Percentiles rank a stretch among this genome's conserved stretches.
phyloP scores from a whole-genome alignment of 1,140 invertebrate genomes.

The Piezodorus guildinii region DNA sequence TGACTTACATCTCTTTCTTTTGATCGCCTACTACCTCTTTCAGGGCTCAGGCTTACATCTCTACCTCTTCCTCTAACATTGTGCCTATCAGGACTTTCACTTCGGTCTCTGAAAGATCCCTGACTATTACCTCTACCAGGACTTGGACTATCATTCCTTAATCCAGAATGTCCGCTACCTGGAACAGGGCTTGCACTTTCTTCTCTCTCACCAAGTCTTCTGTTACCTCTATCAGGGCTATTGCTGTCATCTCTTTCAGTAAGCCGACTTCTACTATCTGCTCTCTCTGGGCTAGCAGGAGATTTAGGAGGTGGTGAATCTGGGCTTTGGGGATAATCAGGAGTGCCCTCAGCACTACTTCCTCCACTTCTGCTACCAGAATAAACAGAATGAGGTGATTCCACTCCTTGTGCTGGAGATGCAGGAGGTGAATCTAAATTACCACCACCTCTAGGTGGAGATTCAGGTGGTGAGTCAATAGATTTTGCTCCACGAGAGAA shows the following conservation, averaged over 20 bases:
- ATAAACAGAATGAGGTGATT: conserved; percentile 13
- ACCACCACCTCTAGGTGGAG: conserved; percentile 23
- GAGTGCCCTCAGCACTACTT: not conserved
- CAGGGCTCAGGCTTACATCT: not conserved
- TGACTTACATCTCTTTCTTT: too few species aligned
- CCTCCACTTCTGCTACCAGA: not conserved
- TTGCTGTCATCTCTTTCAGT: not conserved
- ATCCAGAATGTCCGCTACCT: not conserved
- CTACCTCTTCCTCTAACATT: not conserved
- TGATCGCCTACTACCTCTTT: not conserved
- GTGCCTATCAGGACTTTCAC: not conserved
- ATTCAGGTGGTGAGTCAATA: conserved; percentile 27
- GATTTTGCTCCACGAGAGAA: conserved; percentile 26
- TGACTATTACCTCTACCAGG: too few species aligned
- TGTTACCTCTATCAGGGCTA: not conserved
- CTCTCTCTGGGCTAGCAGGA: conserved; percentile 9
- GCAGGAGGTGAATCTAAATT: conserved; percentile 27
- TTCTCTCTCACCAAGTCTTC: not conserved
- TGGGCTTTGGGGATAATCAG: conserved; percentile 11
- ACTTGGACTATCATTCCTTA: conserved; percentile 7
- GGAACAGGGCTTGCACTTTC: not conserved
- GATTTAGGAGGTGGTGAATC: conserved; percentile 11
- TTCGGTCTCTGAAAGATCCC: not conserved
- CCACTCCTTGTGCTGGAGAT: conserved; percentile 22
- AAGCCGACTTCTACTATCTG: conserved; percentile 1